A percentile compares a stretch with the other conserved stretches of the same genome.
These are phyloP conservation scores for Drosophila neutralis DNA, from an alignment of 2,888 invertebrate species.

Conservation along the genomic window DNA sequence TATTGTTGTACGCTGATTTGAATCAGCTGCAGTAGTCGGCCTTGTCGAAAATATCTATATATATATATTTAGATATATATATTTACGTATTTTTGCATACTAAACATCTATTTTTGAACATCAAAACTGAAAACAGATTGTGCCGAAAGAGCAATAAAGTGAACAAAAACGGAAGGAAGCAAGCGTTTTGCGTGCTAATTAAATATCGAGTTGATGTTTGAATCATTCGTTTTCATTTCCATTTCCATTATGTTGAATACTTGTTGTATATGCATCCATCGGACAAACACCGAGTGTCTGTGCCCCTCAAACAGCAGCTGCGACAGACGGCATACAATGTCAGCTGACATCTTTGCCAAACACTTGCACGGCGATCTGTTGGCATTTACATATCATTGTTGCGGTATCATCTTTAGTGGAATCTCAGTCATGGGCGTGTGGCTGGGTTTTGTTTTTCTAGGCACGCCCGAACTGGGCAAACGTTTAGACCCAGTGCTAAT, in stretches of 20 bases:
- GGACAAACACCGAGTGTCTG: slow-evolving; percentile 60
- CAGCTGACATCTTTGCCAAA: slow-evolving; percentile 55
- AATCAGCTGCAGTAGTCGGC: slow-evolving; percentile 38
- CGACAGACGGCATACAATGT: slow-evolving; percentile 34
- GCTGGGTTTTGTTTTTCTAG: neutral
- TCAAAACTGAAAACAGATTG: slow-evolving; percentile 33
- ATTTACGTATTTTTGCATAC: slow-evolving; percentile 44
- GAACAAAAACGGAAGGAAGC: slow-evolving; percentile 60
- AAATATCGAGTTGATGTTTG: slow-evolving; percentile 33
- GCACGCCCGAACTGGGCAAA: slow-evolving; percentile 1
- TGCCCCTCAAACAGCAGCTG: slow-evolving; percentile 23
- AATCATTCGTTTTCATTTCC: slow-evolving; percentile 15
- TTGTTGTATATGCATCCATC: slow-evolving; percentile 38
- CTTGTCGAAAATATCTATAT: slow-evolving; percentile 44
- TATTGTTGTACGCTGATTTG: slow-evolving; percentile 55
- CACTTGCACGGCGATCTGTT: slow-evolving; percentile 51
- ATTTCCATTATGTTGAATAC: slow-evolving; percentile 6
- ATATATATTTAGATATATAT: slow-evolving; percentile 8
- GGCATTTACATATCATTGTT: slow-evolving; percentile 51
- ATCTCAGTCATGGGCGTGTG: slow-evolving; percentile 37
- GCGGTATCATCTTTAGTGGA: slow-evolving; percentile 34
- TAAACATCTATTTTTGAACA: slow-evolving; percentile 46
- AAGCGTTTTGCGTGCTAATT: slow-evolving; percentile 55
- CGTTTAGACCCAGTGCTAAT: slow-evolving; percentile 33
- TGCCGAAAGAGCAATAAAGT: slow-evolving; percentile 23